Evolutionary conservation across 2,888 invertebrate species (phyloP).

Genomic region (Himalopsyche tibetana): DNA sequence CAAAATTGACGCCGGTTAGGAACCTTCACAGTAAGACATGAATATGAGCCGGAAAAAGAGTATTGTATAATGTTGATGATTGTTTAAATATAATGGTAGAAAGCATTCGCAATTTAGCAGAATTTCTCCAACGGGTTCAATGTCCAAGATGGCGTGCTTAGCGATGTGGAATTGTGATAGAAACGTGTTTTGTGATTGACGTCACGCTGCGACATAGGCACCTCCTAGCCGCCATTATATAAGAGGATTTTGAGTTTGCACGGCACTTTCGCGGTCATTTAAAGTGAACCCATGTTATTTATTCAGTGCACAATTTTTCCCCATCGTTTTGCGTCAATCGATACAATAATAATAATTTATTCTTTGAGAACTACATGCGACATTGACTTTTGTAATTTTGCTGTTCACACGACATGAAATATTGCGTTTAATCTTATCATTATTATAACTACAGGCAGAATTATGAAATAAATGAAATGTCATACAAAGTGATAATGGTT

Average conservation of each 20-base stretch:
- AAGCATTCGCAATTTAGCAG: too few relatives aligned
- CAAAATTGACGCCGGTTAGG: too few relatives aligned
- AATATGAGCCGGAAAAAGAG: too few relatives aligned
- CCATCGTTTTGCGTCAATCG: not conserved
- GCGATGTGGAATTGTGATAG: constrained; percentile 6
- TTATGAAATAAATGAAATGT: too few relatives aligned
- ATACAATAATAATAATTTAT: not conserved
- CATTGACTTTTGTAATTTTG: constrained; percentile 3
- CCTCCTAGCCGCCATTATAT: not conserved
- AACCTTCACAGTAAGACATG: too few relatives aligned
- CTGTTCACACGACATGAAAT: not conserved
- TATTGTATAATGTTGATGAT: too few relatives aligned
- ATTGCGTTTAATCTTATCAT: too few relatives aligned
- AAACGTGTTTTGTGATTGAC: constrained; percentile 10
- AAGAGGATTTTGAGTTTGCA: not conserved
- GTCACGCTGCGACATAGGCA: not conserved
- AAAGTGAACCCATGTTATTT: not conserved
- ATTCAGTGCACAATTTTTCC: not conserved
- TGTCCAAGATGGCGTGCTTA: constrained; percentile 5
- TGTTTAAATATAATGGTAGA: too few relatives aligned
- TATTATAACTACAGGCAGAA: too few relatives aligned
- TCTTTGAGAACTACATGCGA: not conserved
- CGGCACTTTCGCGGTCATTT: not conserved
- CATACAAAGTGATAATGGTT: too few relatives aligned
- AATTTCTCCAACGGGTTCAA: constrained; percentile 11